phyloP scores from a whole-genome alignment of 2,797 vertebrate species.

The Linurgus olivaceus region DNA sequence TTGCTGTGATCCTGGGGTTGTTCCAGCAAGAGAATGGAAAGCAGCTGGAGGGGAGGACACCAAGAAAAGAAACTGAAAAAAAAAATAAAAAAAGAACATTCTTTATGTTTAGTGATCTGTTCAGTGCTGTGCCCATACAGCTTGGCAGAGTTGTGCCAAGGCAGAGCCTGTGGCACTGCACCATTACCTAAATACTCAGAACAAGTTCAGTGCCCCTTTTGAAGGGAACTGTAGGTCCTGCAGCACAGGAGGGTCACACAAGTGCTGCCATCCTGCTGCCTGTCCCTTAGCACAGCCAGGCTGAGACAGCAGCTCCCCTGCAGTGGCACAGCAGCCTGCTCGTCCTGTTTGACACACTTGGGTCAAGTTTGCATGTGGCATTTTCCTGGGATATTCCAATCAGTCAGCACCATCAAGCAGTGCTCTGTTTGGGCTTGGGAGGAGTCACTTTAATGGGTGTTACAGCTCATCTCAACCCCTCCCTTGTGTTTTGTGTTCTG shows the following conservation, averaged over 20 bases:
- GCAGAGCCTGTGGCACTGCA: not conserved
- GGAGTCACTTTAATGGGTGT: not conserved
- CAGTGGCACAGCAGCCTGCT: not conserved
- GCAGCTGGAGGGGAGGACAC: not conserved
- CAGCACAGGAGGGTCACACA: not conserved
- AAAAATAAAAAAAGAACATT: not conserved
- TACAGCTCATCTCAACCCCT: not conserved
- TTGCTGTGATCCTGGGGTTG: not conserved
- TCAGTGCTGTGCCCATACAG: not conserved
- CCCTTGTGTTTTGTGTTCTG: not conserved
- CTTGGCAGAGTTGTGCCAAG: not conserved
- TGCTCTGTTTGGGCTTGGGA: not conserved
- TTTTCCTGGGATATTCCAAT: not conserved
- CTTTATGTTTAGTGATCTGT: not conserved
- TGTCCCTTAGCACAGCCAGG: not conserved
- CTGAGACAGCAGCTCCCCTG: not conserved
- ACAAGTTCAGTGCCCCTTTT: accelerated
- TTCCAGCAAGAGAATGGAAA: not conserved
- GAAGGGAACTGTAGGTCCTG: not conserved
- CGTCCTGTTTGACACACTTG: not conserved
- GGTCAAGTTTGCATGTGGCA: not conserved
- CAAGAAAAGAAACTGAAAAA: accelerated
- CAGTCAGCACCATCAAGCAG: not conserved
- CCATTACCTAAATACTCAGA: not conserved
- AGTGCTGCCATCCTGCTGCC: not conserved